Percentiles rank a stretch among this genome's conserved stretches.
These are phyloP conservation scores for Murina feae DNA, from an alignment of 2,113 vertebrate genomes.

Conservation along the genomic window DNA sequence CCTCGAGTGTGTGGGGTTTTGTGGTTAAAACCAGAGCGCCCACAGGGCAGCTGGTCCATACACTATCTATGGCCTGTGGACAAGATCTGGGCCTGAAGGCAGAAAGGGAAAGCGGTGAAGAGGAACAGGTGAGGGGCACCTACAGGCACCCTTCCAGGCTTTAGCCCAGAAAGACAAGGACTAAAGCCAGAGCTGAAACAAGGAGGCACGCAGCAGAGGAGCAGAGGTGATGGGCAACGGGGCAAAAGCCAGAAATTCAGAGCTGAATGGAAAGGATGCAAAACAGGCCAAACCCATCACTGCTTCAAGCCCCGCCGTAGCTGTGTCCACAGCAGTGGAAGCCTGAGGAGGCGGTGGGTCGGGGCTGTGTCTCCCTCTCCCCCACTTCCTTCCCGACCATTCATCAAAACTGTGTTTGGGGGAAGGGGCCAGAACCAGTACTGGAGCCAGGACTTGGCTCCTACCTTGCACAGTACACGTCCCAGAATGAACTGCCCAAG, in stretches of 20 bases:
- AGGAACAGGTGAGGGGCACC: background rate
- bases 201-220: background rate
- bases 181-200: background rate
- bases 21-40: background rate
- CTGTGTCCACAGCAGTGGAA: background rate
- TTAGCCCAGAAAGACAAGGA: background rate
- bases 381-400: background rate
- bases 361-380: background rate
- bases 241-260: background rate
- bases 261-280: background rate
- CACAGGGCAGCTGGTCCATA: background rate
- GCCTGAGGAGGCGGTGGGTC: background rate
- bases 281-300: background rate
- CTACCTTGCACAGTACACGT: constrained; percentile 48
- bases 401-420: background rate
- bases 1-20: background rate
- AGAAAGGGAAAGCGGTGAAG: background rate
- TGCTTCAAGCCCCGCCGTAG: accelerated
- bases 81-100: background rate
- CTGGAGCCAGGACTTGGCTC: background rate
- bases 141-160: background rate
- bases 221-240: accelerated
- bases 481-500: constrained; percentile 76
- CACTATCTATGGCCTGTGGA: background rate
- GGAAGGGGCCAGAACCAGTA: constrained; percentile 36